phyloP scores from a whole-genome alignment of 2,888 invertebrate species.

The Panopea generosa region DNA sequence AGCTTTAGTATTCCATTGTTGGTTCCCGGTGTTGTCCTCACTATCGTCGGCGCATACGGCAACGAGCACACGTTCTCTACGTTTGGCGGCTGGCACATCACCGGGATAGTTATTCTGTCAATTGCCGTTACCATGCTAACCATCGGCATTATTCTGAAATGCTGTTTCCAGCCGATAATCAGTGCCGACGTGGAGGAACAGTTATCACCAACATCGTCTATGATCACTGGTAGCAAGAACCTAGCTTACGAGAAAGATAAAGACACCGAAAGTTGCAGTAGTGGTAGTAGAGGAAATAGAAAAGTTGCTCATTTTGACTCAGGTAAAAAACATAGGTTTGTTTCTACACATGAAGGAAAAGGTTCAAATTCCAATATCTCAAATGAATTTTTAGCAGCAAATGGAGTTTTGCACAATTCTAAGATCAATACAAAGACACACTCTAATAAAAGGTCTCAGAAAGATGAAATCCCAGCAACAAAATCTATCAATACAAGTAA shows the following conservation, averaged over 20 bases:
- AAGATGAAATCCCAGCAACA: too few species aligned
- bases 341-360: constrained; percentile 55
- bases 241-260: constrained; percentile 46
- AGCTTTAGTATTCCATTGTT: constrained; percentile 61
- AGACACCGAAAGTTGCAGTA: background rate
- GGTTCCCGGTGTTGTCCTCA: constrained; percentile 58
- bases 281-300: constrained; percentile 15
- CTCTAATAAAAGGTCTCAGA: too few species aligned
- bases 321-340: constrained; percentile 26
- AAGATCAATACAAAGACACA: too few species aligned
- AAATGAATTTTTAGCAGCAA: background rate
- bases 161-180: constrained; percentile 61
- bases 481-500: too few species aligned
- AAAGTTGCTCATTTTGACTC: constrained; percentile 17
- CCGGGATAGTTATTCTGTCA: constrained; percentile 61
- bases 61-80: constrained; percentile 61
- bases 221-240: constrained; percentile 47
- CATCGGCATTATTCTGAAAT: constrained; percentile 64
- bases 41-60: constrained; percentile 61
- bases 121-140: constrained; percentile 56
- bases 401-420: too few species aligned
- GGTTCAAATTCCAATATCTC: background rate
- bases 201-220: constrained; percentile 59
- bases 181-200: constrained; percentile 63
- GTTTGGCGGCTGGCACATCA: constrained; percentile 68